These are phyloP conservation scores for Lucilia sericata DNA, from an alignment of 1,140 invertebrate species.

Conservation along the genomic window DNA sequence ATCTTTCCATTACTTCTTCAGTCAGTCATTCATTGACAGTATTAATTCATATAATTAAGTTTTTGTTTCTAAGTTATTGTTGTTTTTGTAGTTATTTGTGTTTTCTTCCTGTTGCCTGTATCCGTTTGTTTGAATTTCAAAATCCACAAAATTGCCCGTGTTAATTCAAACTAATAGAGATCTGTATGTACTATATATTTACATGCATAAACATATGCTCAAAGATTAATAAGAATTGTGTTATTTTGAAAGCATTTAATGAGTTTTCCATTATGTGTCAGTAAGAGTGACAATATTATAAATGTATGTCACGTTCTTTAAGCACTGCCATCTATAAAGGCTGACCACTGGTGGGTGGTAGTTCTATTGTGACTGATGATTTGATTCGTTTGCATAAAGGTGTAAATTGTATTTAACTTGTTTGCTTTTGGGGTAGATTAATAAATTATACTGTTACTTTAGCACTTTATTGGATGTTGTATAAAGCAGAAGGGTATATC, in stretches of 20 bases:
- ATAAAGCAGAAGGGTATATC: too few species aligned
- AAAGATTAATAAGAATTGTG: too few species aligned
- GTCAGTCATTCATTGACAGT: not conserved
- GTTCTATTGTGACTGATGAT: not conserved
- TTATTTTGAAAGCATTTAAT: conserved; percentile 1
- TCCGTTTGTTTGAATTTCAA: not conserved
- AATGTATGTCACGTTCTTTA: conserved; percentile 15
- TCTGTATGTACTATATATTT: too few species aligned
- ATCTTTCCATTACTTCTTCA: not conserved
- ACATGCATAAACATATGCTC: too few species aligned
- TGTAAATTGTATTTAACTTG: too few species aligned
- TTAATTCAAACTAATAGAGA: too few species aligned
- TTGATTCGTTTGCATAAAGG: not conserved
- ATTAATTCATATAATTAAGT: conserved; percentile 10
- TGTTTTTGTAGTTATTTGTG: not conserved
- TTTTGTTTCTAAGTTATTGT: not conserved
- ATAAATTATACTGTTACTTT: too few species aligned
- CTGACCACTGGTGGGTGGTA: not conserved
- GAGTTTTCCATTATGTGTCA: conserved; percentile 20
- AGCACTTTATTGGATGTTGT: too few species aligned
- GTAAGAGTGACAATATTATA: not conserved
- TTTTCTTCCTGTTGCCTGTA: not conserved
- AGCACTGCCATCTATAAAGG: not conserved
- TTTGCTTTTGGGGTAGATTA: too few species aligned
- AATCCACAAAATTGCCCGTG: too few species aligned